Base-by-base conservation (phyloP, 2,113 vertebrate genomes). In the Pimephales promelas region DNA sequence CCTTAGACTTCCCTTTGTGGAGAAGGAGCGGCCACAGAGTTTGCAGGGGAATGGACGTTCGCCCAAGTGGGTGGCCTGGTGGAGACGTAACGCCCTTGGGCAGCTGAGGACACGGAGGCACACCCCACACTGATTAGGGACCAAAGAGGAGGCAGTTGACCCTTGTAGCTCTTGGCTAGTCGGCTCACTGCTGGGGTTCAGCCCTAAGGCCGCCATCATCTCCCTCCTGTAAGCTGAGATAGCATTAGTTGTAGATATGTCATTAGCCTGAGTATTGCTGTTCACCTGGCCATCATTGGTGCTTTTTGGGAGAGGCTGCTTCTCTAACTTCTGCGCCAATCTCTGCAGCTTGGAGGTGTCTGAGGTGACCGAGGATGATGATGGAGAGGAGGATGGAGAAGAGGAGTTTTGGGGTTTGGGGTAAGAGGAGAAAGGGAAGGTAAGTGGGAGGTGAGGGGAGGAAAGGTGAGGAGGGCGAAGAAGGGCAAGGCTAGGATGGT, bases 301-400 rank as follows among this genome's bases (percentile, higher is more conserved):
- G 24, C 79, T 82, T 73, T 92, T 88, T 9, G 90, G 90, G 22
- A 88, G 91, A 79, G 94, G 93, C 70, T 95, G 95, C 28, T 96
- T 96, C 86, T 97, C 96, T 62, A 97, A 94, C 86, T 96, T 97
- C 86, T 97, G 96, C 2, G 97, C 97, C 64, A 97, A 88, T 22
- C 97, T 93, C 90, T 97, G 96, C 47, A 97, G 89, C 91, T 97
- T 97, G 22, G 96, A 97, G 1, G 97, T 98, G 89, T 98, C 97
- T 0, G 96, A 97, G 10, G 96, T 95, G n/a, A 94, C 91, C 10
- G 91, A 85, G 34, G 92, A 90, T 64, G 92, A 88, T 68, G 90
- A 83, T 22, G 86, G 86, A 68, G 92, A 83, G 49, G 96, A 96
- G 13, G 96, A 94, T 3, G 95, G 90, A 4, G 94, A 83, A 11